phyloP scores from a whole-genome alignment of 2,888 invertebrate genomes.

The Hylaea fasciaria region DNA sequence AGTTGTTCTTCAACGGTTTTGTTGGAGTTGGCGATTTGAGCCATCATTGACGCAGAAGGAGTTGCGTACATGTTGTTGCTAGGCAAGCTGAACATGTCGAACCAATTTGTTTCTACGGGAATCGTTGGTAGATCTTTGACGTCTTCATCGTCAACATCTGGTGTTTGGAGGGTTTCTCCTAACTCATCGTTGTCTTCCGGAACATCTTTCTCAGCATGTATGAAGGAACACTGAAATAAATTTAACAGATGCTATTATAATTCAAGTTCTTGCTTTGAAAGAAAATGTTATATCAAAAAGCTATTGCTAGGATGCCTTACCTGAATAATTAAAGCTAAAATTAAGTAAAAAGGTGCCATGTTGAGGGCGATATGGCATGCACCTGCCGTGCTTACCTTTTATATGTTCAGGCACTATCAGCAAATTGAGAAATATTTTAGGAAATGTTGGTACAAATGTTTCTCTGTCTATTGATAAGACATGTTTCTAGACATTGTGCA shows the following conservation, averaged over 20 bases:
- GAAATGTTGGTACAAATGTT: constrained; percentile 47
- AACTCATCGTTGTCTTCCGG: constrained; percentile 47
- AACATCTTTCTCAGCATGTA: constrained; percentile 48
- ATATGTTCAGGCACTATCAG: constrained; percentile 63
- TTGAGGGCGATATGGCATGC: constrained; percentile 49
- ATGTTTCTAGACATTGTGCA: constrained; percentile 49
- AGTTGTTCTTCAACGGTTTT: constrained; percentile 73
- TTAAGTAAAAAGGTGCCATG: constrained; percentile 68
- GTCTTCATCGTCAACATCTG: constrained; percentile 46
- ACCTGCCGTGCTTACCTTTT: constrained; percentile 46
- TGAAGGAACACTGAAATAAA: constrained; percentile 61
- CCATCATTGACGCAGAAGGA: constrained; percentile 68
- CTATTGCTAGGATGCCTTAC: constrained; percentile 51
- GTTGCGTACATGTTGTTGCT: constrained; percentile 54
- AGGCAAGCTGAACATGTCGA: constrained; percentile 59
- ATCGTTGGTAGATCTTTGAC: constrained; percentile 48
- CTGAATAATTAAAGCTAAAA: constrained; percentile 70
- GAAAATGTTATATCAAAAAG: background rate
- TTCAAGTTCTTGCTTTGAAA: no score
- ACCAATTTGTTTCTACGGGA: constrained; percentile 54
- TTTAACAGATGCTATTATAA: background rate
- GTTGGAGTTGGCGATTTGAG: constrained; percentile 61
- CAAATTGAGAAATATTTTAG: constrained; percentile 58
- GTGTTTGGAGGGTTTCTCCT: constrained; percentile 44
- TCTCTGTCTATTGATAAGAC: constrained; percentile 47